Base-by-base conservation (phyloP, 1,140 invertebrate species). In the Drosophila jambulina region DNA sequence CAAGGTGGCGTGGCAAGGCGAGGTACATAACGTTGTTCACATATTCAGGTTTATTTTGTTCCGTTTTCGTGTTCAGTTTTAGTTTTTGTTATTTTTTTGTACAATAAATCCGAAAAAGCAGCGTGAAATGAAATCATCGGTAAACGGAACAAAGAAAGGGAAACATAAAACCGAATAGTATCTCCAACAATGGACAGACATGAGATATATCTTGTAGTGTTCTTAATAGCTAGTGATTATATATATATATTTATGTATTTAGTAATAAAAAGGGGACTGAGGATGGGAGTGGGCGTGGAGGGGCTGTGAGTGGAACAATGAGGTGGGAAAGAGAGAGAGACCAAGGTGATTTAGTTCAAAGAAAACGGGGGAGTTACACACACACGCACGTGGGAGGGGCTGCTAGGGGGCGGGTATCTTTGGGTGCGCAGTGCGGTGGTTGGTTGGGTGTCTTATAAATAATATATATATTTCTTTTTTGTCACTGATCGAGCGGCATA, bases 21-120 rank as follows among this genome's bases (percentile, higher is more conserved):
- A 78, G 67, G 63, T 62, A 48, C 65, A 54, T 71, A 56, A 63
- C 54, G 53, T 58, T 65, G 61, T 51, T 59, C 43, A 38, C 42
- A 46, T 63, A 62, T 58, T 63, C 23, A 58, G 15, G 17, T 59
- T 63, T 53, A 42, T 71, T 54, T 64, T 48, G 43, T 65, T 75
- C 43, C 60, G 29, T 67, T 75, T 75, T 60, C 29, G 48, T 74
- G 27, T 49, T 62, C 21, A 38, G 53, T 56, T 54, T 54, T 34
- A 45, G 25, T 51, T 48, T 32, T 40, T 51, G 38, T 45, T 34
- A 23, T 46, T 43, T 60, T 75, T 78, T 88, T 69, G 51, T 83
- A 90, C 75, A 91, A 81, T 91, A 82, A 88, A 90, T 93, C 90
- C 91, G 80, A 92, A 93, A 92, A 92, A 93, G 92, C 92, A 93